Conservation (phyloP, 2,797 vertebrate species). For the Lithobates sylvaticus region DNA sequence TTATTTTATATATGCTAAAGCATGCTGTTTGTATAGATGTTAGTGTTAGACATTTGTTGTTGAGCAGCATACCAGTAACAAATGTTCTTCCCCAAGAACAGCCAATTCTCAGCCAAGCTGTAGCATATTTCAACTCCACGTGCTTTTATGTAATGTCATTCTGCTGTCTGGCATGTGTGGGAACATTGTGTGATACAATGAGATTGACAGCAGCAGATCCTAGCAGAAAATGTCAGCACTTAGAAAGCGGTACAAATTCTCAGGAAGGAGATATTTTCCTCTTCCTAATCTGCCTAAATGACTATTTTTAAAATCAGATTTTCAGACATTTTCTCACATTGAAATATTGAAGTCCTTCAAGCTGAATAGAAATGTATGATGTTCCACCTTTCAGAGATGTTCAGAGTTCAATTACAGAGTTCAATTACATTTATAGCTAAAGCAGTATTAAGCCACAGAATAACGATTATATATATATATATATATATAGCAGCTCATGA, state of each 20-base stretch:
- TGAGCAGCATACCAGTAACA: neutral
- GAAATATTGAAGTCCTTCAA: too few relatives aligned
- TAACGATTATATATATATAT: too few relatives aligned
- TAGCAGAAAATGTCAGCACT: constrained; percentile 6
- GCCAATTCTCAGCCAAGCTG: constrained; percentile 23
- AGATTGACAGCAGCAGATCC: constrained; percentile 36
- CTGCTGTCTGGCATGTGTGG: constrained; percentile 29
- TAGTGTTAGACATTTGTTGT: neutral
- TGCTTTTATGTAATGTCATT: constrained; percentile 34
- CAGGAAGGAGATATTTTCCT: neutral
- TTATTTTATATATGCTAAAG: too few relatives aligned
- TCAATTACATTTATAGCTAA: too few relatives aligned
- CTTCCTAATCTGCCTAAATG: neutral
- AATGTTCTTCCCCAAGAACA: constrained; percentile 12
- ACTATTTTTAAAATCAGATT: neutral
- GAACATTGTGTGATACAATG: constrained; percentile 13
- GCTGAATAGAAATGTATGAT: neutral
- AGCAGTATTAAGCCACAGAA: too few relatives aligned
- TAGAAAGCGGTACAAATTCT: neutral
- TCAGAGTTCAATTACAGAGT: too few relatives aligned
- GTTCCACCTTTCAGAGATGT: too few relatives aligned
- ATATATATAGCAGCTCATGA: too few relatives aligned
- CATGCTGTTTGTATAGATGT: neutral
- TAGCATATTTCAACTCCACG: constrained; percentile 4
- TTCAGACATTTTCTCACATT: neutral